phyloP scores from a whole-genome alignment of 1,140 invertebrate species.

The Heterodera schachtii region DNA sequence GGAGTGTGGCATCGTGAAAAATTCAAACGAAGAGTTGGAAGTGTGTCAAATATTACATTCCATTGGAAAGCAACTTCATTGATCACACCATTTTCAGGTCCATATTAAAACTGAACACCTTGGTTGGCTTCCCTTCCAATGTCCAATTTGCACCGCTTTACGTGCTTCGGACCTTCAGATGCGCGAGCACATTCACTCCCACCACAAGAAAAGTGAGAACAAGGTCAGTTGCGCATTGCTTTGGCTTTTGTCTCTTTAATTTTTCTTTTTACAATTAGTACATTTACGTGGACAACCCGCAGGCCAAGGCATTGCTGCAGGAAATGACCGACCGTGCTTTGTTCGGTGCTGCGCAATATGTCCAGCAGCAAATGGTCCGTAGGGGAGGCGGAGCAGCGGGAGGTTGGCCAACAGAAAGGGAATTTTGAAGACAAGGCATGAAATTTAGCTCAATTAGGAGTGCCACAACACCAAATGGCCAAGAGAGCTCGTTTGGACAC shows the following conservation, averaged over 20 bases:
- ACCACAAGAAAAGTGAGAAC: constrained; percentile 59
- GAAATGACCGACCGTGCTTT: constrained; percentile 58
- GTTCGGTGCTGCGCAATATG: constrained; percentile 37
- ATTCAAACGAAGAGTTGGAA: constrained; percentile 48
- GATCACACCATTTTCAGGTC: constrained; percentile 17
- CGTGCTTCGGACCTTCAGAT: constrained; percentile 62
- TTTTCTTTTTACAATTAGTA: constrained; percentile 35
- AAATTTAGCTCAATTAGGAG: neutral
- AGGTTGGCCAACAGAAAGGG: neutral
- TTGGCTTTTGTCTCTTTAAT: neutral
- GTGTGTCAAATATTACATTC: constrained; percentile 9
- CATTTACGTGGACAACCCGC: constrained; percentile 58
- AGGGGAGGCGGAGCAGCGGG: neutral
- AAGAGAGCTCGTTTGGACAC: neutral
- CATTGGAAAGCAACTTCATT: neutral
- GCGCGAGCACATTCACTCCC: constrained; percentile 62
- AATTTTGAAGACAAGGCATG: neutral
- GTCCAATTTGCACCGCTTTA: constrained; percentile 49
- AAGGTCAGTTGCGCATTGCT: constrained; percentile 17
- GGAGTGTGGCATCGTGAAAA: constrained; percentile 47
- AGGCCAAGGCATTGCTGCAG: constrained; percentile 58
- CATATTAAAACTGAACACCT: constrained; percentile 64
- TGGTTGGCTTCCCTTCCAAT: constrained; percentile 63
- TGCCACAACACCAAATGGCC: neutral
- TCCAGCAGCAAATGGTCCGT: constrained; percentile 10